Conservation (phyloP, 2,113 vertebrate species). For the Spilogale gracilis region DNA sequence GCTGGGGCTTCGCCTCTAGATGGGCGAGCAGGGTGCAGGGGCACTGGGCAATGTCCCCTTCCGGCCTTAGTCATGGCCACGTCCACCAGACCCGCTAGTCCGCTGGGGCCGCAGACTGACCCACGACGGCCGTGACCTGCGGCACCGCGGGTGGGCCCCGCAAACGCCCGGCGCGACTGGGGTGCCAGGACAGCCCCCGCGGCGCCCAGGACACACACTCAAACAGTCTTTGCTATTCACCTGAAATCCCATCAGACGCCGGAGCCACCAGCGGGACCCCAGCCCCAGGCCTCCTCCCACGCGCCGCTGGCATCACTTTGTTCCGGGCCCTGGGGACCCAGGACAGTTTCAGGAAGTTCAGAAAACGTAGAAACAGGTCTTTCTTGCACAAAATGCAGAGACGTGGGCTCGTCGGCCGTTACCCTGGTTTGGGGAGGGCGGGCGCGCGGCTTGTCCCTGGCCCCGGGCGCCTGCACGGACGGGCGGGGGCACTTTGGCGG, state of each 20-base stretch:
- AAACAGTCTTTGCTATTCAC: background rate
- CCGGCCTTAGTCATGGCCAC: background rate
- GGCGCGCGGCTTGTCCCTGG: background rate
- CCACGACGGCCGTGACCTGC: rapidly evolving
- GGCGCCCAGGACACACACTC: background rate
- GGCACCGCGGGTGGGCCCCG: background rate
- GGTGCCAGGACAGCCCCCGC: too few species aligned
- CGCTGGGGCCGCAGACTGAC: too few species aligned
- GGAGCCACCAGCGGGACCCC: too few species aligned
- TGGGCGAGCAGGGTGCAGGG: background rate
- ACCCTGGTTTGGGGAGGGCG: background rate
- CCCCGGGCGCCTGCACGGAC: background rate
- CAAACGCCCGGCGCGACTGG: too few species aligned
- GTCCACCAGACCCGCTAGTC: too few species aligned
- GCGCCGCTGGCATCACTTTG: too few species aligned
- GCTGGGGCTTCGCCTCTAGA: background rate
- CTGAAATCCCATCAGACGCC: background rate
- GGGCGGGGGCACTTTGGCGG: background rate
- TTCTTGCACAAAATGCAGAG: background rate
- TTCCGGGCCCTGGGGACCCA: background rate
- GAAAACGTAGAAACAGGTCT: background rate
- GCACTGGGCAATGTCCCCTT: background rate
- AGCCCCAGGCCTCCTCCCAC: background rate
- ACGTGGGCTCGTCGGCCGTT: background rate
- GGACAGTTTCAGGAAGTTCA: background rate